phyloP scores from a whole-genome alignment of 2,797 vertebrate species.

The Pyrrhura leucotis region DNA sequence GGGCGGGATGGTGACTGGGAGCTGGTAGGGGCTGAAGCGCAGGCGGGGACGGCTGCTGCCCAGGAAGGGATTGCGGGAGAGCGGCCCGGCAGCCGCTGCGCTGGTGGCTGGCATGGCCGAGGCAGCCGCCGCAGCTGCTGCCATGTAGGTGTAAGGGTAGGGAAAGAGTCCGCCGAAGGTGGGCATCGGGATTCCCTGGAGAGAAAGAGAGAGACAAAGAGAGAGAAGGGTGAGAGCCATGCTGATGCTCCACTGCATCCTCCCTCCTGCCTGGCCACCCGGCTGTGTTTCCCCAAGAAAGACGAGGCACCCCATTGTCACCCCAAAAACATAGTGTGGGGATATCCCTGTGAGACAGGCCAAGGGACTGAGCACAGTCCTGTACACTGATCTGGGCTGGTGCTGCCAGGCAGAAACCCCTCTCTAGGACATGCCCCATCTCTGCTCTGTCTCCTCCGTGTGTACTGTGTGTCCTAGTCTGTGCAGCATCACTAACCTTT shows the following conservation, averaged over 20 bases:
- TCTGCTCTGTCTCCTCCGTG: background rate
- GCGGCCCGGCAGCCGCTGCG: slow-evolving; percentile 84
- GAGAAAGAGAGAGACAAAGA: slow-evolving; percentile 7
- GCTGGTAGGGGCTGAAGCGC: slow-evolving; percentile 96
- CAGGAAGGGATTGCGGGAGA: slow-evolving; percentile 77
- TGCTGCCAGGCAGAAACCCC: accelerated
- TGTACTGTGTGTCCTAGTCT: accelerated
- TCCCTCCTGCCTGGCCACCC: accelerated
- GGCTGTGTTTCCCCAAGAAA: accelerated
- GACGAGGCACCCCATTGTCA: accelerated
- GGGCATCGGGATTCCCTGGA: slow-evolving; percentile 97
- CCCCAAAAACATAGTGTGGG: accelerated
- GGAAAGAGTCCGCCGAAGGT: slow-evolving; percentile 96
- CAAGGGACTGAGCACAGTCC: background rate
- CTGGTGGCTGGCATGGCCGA: slow-evolving; percentile 89
- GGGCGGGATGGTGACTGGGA: slow-evolving; percentile 90
- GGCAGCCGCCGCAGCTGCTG: slow-evolving; percentile 91
- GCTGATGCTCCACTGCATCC: accelerated
- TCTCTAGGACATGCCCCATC: background rate
- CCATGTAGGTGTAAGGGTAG: slow-evolving; percentile 98
- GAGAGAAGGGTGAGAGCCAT: background rate
- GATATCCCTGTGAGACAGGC: background rate
- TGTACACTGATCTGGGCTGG: accelerated
- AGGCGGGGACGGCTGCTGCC: slow-evolving; percentile 88
- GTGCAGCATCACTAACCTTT: background rate